phyloP scores from a whole-genome alignment of 2,797 vertebrate species.

The Brachymystax lenok region DNA sequence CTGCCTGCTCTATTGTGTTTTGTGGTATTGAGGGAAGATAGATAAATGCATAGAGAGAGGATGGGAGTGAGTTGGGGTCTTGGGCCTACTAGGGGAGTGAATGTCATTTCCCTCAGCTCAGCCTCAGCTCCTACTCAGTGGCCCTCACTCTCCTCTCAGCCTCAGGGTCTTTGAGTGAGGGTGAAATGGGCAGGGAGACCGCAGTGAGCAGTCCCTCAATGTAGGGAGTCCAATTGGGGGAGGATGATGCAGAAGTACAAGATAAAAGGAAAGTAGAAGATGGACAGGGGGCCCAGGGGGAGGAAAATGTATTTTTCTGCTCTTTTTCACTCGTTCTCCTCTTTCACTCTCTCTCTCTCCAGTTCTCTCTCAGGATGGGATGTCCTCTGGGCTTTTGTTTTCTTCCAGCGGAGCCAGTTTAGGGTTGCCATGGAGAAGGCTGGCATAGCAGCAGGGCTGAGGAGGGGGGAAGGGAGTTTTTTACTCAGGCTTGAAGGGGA shows the following conservation, averaged over 20 bases:
- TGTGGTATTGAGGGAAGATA: constrained; percentile 13
- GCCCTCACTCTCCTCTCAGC: neutral
- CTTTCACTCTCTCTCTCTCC: neutral
- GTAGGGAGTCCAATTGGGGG: neutral
- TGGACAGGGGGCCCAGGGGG: neutral
- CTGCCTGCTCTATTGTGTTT: neutral
- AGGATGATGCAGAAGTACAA: constrained; percentile 4
- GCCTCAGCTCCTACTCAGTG: neutral
- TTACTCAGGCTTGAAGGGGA: constrained; percentile 6
- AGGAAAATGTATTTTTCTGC: constrained; percentile 26
- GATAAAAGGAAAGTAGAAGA: constrained; percentile 24
- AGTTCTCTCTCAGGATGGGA: constrained; percentile 45
- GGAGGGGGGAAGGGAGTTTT: neutral
- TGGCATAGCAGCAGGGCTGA: constrained; percentile 45
- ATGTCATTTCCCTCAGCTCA: neutral
- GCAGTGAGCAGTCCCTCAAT: constrained; percentile 14
- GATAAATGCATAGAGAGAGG: constrained; percentile 15
- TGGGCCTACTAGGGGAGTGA: neutral
- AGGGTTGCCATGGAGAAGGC: constrained; percentile 67
- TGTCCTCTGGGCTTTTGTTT: constrained; percentile 65
- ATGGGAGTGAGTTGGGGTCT: neutral
- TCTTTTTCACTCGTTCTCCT: constrained; percentile 26
- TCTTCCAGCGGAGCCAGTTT: constrained; percentile 51
- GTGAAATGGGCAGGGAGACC: neutral
- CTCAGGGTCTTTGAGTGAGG: neutral